Evolutionary conservation across 2,797 vertebrate species (phyloP), one percentile per base, ranked within the genome.

Genomic region (Oreortyx pictus): DNA sequence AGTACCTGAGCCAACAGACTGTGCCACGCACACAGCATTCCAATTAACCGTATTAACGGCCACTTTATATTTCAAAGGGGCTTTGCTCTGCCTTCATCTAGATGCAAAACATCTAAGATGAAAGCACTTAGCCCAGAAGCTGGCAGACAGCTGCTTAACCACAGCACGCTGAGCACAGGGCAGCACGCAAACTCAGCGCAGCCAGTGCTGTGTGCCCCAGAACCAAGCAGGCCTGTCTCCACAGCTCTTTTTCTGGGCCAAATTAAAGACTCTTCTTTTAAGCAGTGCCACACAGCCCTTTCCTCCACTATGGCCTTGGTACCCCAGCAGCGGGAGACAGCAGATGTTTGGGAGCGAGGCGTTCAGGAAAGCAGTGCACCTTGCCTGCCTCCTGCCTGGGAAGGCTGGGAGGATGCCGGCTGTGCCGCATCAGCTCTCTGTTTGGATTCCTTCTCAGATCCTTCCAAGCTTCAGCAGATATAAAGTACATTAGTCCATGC

Each of bases 1-100:
- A 65, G 44, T 27, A 81, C 89, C 73, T 86, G 37, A 31, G 8
- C 37, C 37, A 64, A 17, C 60, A 88, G 74, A 57, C 1, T 7
- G 60, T 0, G 1, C 9, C 54, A 72, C 71, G 10, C 29, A 10
- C 23, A 6, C 29, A 33, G 29, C 0, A 0, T 7, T 35, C 59
- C 70, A 66, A 50, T 9, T 22, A 4, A 5, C 39, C 76, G 50
- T 9, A 24, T 65, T 66, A 75, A 89, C 10, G 43, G 61, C 39
- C 54, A 15, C 27, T 44, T 31, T 10, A 35, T 50, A 4, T 47
- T 72, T 29, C 68, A 35, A 39, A 80, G 72, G 76, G 65, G 49
- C 61, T 73, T 43, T 59, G 78, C 94, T 94, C 59, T 87, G 76
- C 78, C 86, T 75, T 46, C 79, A 52, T 17, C 68, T 46, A 59